These are phyloP conservation scores for Apus apus DNA, from an alignment of 2,113 vertebrate species.

Conservation along the genomic window DNA sequence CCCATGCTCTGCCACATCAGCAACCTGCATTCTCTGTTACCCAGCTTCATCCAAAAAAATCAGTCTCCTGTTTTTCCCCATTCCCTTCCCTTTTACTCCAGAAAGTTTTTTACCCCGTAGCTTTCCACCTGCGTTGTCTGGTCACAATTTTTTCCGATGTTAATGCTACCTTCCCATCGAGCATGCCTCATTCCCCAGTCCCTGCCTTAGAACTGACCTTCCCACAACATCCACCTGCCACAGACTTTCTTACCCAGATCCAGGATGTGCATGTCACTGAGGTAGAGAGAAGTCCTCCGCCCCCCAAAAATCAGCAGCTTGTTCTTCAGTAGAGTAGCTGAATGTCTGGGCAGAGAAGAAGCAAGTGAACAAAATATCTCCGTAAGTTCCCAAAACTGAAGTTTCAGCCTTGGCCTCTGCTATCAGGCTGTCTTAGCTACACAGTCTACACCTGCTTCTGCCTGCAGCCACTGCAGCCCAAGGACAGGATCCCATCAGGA, in stretches of 20 bases:
- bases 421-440: neutral
- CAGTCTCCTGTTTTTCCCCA: neutral
- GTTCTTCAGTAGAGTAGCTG: constrained; percentile 82
- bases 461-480: neutral
- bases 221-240: neutral
- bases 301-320: constrained; percentile 89
- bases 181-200: neutral
- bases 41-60: neutral
- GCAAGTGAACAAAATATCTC: neutral
- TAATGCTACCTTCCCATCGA: neutral
- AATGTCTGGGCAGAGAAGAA: constrained; percentile 70
- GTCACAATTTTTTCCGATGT: neutral
- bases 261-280: constrained; percentile 86
- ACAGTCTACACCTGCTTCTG: neutral
- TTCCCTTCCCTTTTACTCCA: neutral
- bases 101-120: neutral
- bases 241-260: constrained; percentile 81
- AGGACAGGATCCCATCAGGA: neutral
- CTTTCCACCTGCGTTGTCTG: neutral
- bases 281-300: constrained; percentile 76
- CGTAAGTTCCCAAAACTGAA: neutral
- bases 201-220: neutral
- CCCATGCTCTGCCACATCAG: neutral
- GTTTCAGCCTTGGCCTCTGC: neutral
- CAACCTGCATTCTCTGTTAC: neutral